phyloP scores from a whole-genome alignment of 2,888 invertebrate genomes.

The Lochmaea crataegi region DNA sequence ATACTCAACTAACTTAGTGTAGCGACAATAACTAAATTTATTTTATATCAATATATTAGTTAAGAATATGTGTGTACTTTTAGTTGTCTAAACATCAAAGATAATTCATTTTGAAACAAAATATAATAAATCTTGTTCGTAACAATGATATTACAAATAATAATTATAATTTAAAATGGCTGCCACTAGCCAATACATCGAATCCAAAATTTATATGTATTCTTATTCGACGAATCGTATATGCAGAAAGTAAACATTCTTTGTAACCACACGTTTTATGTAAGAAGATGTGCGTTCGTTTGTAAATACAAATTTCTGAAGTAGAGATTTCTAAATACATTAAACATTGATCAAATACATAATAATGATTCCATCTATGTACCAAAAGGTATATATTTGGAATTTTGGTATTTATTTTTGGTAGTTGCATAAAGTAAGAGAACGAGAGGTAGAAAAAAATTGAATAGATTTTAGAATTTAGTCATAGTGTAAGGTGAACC shows the following conservation, averaged over 20 bases:
- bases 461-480: too few species aligned
- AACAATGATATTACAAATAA: slow-evolving; percentile 41
- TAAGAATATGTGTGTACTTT: slow-evolving; percentile 21
- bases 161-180: slow-evolving; percentile 48
- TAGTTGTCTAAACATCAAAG: slow-evolving; percentile 39
- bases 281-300: slow-evolving; percentile 4
- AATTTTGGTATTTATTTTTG: too few species aligned
- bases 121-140: slow-evolving; percentile 37
- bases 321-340: too few species aligned
- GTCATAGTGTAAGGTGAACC: too few species aligned
- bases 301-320: background rate
- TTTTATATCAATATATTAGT: slow-evolving; percentile 20
- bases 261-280: background rate
- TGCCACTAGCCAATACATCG: slow-evolving; percentile 39
- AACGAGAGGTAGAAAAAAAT: too few species aligned
- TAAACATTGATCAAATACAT: too few species aligned
- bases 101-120: slow-evolving; percentile 43
- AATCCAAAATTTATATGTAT: slow-evolving; percentile 23
- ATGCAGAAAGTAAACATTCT: background rate
- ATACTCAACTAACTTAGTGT: slow-evolving; percentile 38
- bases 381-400: too few species aligned
- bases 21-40: slow-evolving; percentile 20
- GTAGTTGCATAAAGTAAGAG: too few species aligned
- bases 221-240: too few species aligned
- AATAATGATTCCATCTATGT: too few species aligned